Percentiles rank a stretch among this genome's conserved stretches.
These are phyloP conservation scores for Galeruca laticollis DNA, from an alignment of 2,888 invertebrate species.

Conservation along the genomic window DNA sequence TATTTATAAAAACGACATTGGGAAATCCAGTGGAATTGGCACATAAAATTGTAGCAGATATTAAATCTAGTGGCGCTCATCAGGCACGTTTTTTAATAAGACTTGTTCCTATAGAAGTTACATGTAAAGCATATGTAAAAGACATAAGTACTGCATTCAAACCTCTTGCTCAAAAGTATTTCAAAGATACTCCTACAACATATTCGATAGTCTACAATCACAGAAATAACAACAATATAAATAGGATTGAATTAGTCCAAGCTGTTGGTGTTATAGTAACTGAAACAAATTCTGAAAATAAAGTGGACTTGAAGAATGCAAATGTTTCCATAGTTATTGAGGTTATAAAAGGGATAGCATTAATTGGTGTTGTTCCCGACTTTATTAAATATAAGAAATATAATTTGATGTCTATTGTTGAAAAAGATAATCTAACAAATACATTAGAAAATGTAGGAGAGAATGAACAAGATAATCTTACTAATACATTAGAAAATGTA, in stretches of 20 bases:
- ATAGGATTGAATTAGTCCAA: slow-evolving; percentile 77
- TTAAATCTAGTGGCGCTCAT: slow-evolving; percentile 75
- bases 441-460: neutral
- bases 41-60: slow-evolving; percentile 78
- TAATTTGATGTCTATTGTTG: slow-evolving; percentile 78
- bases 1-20: slow-evolving; percentile 87
- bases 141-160: slow-evolving; percentile 70
- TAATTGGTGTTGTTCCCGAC: slow-evolving; percentile 83
- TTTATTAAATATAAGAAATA: slow-evolving; percentile 86
- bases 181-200: slow-evolving; percentile 77
- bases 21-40: slow-evolving; percentile 81
- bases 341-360: slow-evolving; percentile 83
- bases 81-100: slow-evolving; percentile 83
- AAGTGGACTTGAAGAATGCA: slow-evolving; percentile 83
- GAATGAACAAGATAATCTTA: neutral
- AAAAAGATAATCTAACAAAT: slow-evolving; percentile 19
- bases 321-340: slow-evolving; percentile 85
- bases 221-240: slow-evolving; percentile 80
- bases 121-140: slow-evolving; percentile 84
- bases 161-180: slow-evolving; percentile 79
- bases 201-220: slow-evolving; percentile 84
- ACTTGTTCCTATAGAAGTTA: slow-evolving; percentile 83
- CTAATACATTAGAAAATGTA: neutral
- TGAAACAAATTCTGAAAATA: slow-evolving; percentile 77
- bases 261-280: slow-evolving; percentile 79